A percentile compares a stretch with the other conserved stretches of the same genome.
Evolutionary conservation across 1,140 invertebrate species (phyloP).

Genomic region (Andrena cerasifolii): DNA sequence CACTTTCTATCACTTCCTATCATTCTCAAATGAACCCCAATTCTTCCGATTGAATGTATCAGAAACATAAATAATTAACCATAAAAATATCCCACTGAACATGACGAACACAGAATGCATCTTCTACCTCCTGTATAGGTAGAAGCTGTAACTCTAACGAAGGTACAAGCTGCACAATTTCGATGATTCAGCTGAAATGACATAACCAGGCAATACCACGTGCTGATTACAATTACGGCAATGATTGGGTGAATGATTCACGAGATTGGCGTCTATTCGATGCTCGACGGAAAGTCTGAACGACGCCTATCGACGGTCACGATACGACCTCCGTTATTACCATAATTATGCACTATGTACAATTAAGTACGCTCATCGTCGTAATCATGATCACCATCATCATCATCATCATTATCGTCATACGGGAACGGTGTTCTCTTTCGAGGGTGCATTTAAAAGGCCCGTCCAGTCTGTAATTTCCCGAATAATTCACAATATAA

Average conservation of each 20-base stretch:
- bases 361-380: constrained; percentile 54
- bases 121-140: too few relatives aligned
- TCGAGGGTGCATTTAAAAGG: constrained; percentile 52
- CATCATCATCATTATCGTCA: constrained; percentile 25
- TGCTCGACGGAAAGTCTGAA: not conserved
- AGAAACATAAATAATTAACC: too few relatives aligned
- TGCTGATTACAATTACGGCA: not conserved
- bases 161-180: too few relatives aligned
- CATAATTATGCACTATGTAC: constrained; percentile 51
- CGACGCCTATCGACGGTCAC: constrained; percentile 14
- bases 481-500: constrained; percentile 62
- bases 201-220: not conserved
- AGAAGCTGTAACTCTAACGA: too few relatives aligned
- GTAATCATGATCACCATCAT: constrained; percentile 58
- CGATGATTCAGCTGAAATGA: not conserved
- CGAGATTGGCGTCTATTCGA: not conserved
- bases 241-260: not conserved
- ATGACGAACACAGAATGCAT: too few relatives aligned
- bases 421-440: not conserved
- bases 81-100: too few relatives aligned
- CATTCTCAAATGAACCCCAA: too few relatives aligned
- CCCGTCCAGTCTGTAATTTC: constrained; percentile 57
- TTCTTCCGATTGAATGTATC: too few relatives aligned
- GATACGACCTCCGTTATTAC: constrained; percentile 53
- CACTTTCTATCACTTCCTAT: too few relatives aligned